Evolutionary conservation across 2,888 invertebrate genomes (phyloP), one percentile per base, ranked within the genome.

Genomic region (Biston betularia): DNA sequence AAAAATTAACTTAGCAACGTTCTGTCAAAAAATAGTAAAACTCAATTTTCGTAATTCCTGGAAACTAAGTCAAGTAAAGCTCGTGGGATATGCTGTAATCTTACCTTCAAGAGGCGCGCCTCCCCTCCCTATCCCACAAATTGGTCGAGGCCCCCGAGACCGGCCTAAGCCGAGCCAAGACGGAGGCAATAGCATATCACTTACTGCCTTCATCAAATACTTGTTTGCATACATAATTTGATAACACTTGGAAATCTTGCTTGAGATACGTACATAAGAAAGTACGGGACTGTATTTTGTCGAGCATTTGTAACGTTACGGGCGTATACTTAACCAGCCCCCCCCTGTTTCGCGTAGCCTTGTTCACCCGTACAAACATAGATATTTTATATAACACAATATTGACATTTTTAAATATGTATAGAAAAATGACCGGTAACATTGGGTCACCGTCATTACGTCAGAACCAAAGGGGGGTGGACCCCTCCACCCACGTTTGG

Each of bases 141-240:
- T 57, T 54, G 55, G 38, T 52, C 42, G 49, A n/a, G 66, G 66
- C 77, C 63, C 46, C 14, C 34, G 66, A 62, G 71, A 53, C 45
- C 49, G 62, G 62, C 55, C 48, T 71, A 76, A 74, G 71, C 69
- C 76, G 71, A 68, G 66, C 63, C 44, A 44, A 69, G 67, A 63
- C 45, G 64, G 52, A 62, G 52, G 76, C 76, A 70, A 78, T 80
- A 66, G 69, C 78, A 79, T 85, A 86, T 87, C 87, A 85, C 82
- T 86, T 83, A 81, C 82, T 64, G 69, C 73, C 76, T 69, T 84
- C 83, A 89, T 89, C 86, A 85, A 85, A 88, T 80, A 68, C 79
- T 76, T 84, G 82, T 89, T 88, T 86, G 86, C 86, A 86, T 89
- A 76, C 78, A 77, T 86, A 87, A 87, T 88, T 84, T 81, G 80